Evolutionary conservation across 2,888 invertebrate genomes (phyloP).

Genomic region (Hermaeophaga mercurialis): DNA sequence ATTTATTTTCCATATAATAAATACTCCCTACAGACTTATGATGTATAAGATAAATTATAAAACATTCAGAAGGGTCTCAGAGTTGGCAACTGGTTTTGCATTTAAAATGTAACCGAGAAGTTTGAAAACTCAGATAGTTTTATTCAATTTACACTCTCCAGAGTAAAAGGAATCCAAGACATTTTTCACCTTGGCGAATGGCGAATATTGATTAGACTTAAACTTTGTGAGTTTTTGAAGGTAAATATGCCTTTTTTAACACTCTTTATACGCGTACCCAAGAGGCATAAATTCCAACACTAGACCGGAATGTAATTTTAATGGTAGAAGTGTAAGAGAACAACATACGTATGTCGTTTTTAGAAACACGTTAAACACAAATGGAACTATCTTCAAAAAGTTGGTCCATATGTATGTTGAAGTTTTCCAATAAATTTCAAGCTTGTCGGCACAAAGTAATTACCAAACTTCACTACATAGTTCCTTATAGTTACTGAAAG

Average conservation of each 20-base stretch:
- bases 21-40: too few relatives aligned
- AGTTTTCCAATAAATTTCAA: constrained; percentile 38
- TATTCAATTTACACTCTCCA: constrained; percentile 1
- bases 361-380: constrained; percentile 22
- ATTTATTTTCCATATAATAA: too few relatives aligned
- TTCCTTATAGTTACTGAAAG: constrained; percentile 34
- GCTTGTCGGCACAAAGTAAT: constrained; percentile 38
- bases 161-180: background rate
- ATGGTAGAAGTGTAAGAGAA: background rate
- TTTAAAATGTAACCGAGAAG: constrained; percentile 1
- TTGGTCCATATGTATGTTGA: constrained; percentile 35
- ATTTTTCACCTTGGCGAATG: background rate
- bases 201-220: constrained; percentile 1
- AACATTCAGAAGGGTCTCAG: too few relatives aligned
- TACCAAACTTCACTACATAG: constrained; percentile 35
- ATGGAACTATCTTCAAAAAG: constrained; percentile 31
- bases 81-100: too few relatives aligned
- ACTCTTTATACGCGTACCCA: background rate
- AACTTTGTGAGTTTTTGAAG: background rate
- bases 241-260: background rate
- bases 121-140: constrained; percentile 3
- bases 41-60: too few relatives aligned
- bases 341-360: constrained; percentile 2
- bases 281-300: too few relatives aligned
- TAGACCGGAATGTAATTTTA: background rate